Base-by-base conservation (phyloP, 2,797 vertebrate genomes). In the Neomorphus geoffroyi region DNA sequence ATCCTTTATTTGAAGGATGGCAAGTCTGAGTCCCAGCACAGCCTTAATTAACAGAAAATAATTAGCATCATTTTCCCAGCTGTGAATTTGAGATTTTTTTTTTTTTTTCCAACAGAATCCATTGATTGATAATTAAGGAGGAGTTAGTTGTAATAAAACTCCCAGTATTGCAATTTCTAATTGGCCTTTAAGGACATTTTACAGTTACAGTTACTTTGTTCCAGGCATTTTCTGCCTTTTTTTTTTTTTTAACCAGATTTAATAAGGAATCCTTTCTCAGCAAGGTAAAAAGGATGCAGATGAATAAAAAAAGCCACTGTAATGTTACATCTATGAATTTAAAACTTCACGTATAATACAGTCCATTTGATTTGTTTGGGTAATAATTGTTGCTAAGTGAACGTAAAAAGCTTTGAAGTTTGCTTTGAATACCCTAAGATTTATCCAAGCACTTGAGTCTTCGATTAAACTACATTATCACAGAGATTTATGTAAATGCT, bases 91-190 rank as follows among this genome's bases (percentile, higher is more conserved):
- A 97, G 88, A 85, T 9, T 80, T 97, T 97, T 97, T 96, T 9
- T 80, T 97, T 97, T 97, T 97, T 97, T 93, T 96, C 70, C 88
- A 97, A 95, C 97, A 92, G 98, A 98, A 98, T 97, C 96, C 98
- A 98, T 98, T 98, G 98, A 98, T 98, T 98, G 98, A 98, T 98
- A 98, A 98, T 98, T 98, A 98, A 98, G 98, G 97, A 98, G 98
- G 98, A 98, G 97, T 98, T 98, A 97, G 97, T 97, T 97, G 96
- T 98, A 98, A 98, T 98, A 98, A 98, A 98, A 97, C 96, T 98
- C 97, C 97, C 97, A 97, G 96, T 97, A 98, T 98, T 98, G 96
- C 97, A 97, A 97, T 98, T 98, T 98, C 97, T 98, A 98, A 98
- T 98, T 98, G 98, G 98, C 97, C 97, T 98, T 98, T 98, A 97